Evolutionary conservation across 2,888 invertebrate genomes (phyloP).

Genomic region (Tribolium freemani): DNA sequence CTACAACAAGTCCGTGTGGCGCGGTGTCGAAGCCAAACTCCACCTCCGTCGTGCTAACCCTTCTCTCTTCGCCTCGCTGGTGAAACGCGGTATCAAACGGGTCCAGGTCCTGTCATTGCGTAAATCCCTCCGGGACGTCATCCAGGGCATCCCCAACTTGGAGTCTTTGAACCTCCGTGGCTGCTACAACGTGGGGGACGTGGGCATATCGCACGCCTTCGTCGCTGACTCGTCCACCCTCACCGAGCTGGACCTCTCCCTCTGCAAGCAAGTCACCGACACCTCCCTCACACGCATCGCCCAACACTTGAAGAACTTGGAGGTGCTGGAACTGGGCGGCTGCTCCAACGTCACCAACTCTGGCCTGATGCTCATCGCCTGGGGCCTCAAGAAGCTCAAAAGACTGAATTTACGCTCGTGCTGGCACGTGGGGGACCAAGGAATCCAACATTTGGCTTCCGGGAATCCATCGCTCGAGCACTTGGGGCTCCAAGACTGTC

Average conservation of each 20-base stretch:
- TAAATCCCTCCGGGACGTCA: constrained; percentile 86
- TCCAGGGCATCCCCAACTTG: constrained; percentile 87
- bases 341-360: constrained; percentile 93
- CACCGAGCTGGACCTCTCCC: constrained; percentile 86
- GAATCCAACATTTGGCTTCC: constrained; percentile 90
- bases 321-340: constrained; percentile 90
- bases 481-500: constrained; percentile 94
- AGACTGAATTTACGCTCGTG: constrained; percentile 91
- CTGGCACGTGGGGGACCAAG: constrained; percentile 92
- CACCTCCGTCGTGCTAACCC: constrained; percentile 88
- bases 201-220: constrained; percentile 87
- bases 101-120: constrained; percentile 91
- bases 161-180: constrained; percentile 92
- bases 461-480: constrained; percentile 86
- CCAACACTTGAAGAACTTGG: constrained; percentile 86
- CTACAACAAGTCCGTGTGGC: constrained; percentile 94
- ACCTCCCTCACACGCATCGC: constrained; percentile 88
- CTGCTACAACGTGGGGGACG: constrained; percentile 93
- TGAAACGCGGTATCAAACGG: constrained; percentile 87
- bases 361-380: constrained; percentile 87
- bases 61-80: constrained; percentile 87
- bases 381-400: constrained; percentile 88
- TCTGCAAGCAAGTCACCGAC: constrained; percentile 97
- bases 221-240: constrained; percentile 82
- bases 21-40: constrained; percentile 91